Evolutionary conservation across 2,113 vertebrate species (phyloP).

Genomic region (Okapia johnstoni): DNA sequence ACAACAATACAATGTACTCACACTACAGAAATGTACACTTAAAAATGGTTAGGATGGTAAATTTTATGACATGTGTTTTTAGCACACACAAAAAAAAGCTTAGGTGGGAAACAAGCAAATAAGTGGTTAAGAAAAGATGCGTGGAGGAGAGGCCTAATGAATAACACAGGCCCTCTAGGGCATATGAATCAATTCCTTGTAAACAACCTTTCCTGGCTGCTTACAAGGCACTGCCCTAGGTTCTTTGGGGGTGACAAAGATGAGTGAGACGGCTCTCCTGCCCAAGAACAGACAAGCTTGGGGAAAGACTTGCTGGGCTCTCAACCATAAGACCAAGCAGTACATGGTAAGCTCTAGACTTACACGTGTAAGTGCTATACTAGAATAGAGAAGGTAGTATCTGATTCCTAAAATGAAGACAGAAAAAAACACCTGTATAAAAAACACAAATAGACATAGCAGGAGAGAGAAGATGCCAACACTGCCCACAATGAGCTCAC

Average conservation of each 20-base stretch:
- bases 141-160: neutral
- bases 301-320: neutral
- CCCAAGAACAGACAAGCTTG: neutral
- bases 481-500: neutral
- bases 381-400: neutral
- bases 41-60: neutral
- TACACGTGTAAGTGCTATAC: fast-evolving
- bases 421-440: neutral
- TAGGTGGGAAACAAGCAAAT: neutral
- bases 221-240: neutral
- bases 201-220: neutral
- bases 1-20: neutral
- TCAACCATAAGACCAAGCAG: neutral
- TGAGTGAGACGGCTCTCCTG: neutral
- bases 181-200: neutral
- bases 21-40: neutral
- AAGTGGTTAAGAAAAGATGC: neutral
- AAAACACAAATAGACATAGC: neutral
- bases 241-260: neutral
- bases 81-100: neutral
- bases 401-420: neutral
- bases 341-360: neutral
- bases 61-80: neutral
- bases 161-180: neutral
- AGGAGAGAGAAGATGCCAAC: neutral